Percentiles rank a stretch among this genome's conserved stretches.
Evolutionary conservation across 2,888 invertebrate genomes (phyloP).

Genomic region (Candidula unifasciata): DNA sequence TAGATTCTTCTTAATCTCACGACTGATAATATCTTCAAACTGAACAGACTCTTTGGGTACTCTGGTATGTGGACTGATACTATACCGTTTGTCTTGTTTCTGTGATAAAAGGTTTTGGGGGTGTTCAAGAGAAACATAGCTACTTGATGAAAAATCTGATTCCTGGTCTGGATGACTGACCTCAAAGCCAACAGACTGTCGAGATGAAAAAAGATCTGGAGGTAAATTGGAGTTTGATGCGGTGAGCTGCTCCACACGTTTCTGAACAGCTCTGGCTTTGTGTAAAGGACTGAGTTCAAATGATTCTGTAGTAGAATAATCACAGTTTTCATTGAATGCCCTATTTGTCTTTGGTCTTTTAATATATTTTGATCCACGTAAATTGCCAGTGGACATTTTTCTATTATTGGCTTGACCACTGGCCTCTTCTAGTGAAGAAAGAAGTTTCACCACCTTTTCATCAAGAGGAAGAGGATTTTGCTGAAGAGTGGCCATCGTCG

Average conservation of each 20-base stretch:
- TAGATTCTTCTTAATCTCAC: neutral
- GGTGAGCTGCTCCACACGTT: conserved; percentile 51
- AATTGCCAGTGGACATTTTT: neutral
- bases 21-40: neutral
- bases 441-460: conserved; percentile 36
- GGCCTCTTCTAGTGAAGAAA: conserved; percentile 16
- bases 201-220: conserved; percentile 5
- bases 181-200: conserved; percentile 30
- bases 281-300: conserved; percentile 44
- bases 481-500: neutral
- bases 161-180: conserved; percentile 28
- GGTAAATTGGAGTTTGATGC: neutral
- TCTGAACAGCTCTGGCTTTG: conserved; percentile 50
- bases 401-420: conserved; percentile 3
- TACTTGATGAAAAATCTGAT: conserved; percentile 53
- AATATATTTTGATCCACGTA: neutral
- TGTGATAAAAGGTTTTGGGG: neutral
- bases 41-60: neutral
- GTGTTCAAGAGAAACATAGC: conserved; percentile 47
- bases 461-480: conserved; percentile 12
- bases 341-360: neutral
- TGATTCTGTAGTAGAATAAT: conserved; percentile 36
- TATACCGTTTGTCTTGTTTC: neutral
- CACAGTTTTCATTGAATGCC: neutral
- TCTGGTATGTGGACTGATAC: neutral